phyloP scores from a whole-genome alignment of 2,888 invertebrate genomes.

The Proisotoma minuta region DNA sequence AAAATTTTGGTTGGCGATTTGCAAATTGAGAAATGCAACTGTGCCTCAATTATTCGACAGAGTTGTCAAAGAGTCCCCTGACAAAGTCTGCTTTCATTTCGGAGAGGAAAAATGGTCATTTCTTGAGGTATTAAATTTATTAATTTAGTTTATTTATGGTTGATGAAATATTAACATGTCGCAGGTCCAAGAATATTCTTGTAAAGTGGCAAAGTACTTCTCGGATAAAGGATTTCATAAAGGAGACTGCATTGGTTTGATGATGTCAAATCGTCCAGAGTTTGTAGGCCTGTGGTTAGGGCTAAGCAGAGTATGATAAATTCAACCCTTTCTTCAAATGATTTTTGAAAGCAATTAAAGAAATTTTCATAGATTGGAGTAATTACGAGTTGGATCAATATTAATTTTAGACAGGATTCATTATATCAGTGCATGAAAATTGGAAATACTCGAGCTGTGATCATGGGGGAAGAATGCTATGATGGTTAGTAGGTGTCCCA shows the following conservation, averaged over 20 bases:
- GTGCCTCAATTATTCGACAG: slow-evolving; percentile 75
- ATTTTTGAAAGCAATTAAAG: background rate
- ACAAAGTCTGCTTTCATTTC: slow-evolving; percentile 74
- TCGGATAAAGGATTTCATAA: slow-evolving; percentile 72
- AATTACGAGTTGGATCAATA: slow-evolving; percentile 85
- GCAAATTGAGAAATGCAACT: slow-evolving; percentile 51
- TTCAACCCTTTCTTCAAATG: background rate
- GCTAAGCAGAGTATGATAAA: slow-evolving; percentile 52
- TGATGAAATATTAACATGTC: background rate
- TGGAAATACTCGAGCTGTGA: slow-evolving; percentile 76
- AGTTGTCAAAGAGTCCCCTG: slow-evolving; percentile 68
- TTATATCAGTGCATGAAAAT: slow-evolving; percentile 81
- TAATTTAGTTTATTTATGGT: background rate
- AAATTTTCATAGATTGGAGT: slow-evolving; percentile 57
- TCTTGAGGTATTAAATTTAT: slow-evolving; percentile 59
- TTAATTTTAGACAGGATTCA: slow-evolving; percentile 76
- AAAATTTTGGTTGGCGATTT: background rate
- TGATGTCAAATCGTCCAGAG: slow-evolving; percentile 88
- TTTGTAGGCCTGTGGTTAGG: slow-evolving; percentile 91
- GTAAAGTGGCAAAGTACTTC: slow-evolving; percentile 74
- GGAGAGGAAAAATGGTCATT: slow-evolving; percentile 82
- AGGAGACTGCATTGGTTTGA: slow-evolving; percentile 82
- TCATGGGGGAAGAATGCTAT: slow-evolving; percentile 64
- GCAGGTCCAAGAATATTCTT: slow-evolving; percentile 78
- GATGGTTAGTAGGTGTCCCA: background rate